Evolutionary conservation across 2,113 vertebrate species (phyloP).

Genomic region (Planiliza haematocheilus): DNA sequence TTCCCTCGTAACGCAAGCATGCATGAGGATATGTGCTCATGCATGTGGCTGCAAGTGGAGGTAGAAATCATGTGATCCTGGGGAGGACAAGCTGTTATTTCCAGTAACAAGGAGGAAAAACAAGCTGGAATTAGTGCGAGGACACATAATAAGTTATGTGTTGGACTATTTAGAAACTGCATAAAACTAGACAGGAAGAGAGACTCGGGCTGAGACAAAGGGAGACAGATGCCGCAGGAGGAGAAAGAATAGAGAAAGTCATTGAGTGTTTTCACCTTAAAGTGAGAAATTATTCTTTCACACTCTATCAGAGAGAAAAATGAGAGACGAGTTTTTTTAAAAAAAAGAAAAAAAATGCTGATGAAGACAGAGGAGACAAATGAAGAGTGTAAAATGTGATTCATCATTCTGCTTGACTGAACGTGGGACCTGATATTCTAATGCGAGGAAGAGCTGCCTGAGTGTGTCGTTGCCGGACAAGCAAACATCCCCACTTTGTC

Average conservation of each 20-base stretch:
- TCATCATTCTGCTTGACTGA: slow-evolving; percentile 66
- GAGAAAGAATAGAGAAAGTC: slow-evolving; percentile 18
- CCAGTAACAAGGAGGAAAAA: slow-evolving; percentile 3
- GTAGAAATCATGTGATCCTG: slow-evolving; percentile 3
- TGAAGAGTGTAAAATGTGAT: slow-evolving; percentile 58
- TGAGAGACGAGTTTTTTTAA: slow-evolving; percentile 41
- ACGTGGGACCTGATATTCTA: slow-evolving; percentile 64
- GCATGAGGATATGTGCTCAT: slow-evolving; percentile 32
- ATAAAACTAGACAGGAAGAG: slow-evolving; percentile 9
- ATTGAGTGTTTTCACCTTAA: slow-evolving; percentile 43
- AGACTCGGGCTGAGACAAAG: slow-evolving; percentile 23
- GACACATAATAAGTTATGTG: slow-evolving; percentile 19
- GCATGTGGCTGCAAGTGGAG: neutral
- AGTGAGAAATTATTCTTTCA: slow-evolving; percentile 64
- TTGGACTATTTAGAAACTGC: slow-evolving; percentile 6
- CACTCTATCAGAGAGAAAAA: slow-evolving; percentile 74
- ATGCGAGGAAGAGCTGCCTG: slow-evolving; percentile 27
- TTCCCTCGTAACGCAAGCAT: slow-evolving; percentile 44
- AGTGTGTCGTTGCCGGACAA: slow-evolving; percentile 9
- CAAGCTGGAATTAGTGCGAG: slow-evolving; percentile 5
- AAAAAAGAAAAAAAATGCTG: slow-evolving; percentile 62
- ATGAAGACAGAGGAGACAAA: slow-evolving; percentile 72
- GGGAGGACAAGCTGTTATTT: neutral
- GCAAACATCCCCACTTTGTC: slow-evolving; percentile 25
- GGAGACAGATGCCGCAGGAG: slow-evolving; percentile 43